Evolutionary conservation across 2,113 vertebrate genomes (phyloP).

Genomic region (Sisor rabdophorus): DNA sequence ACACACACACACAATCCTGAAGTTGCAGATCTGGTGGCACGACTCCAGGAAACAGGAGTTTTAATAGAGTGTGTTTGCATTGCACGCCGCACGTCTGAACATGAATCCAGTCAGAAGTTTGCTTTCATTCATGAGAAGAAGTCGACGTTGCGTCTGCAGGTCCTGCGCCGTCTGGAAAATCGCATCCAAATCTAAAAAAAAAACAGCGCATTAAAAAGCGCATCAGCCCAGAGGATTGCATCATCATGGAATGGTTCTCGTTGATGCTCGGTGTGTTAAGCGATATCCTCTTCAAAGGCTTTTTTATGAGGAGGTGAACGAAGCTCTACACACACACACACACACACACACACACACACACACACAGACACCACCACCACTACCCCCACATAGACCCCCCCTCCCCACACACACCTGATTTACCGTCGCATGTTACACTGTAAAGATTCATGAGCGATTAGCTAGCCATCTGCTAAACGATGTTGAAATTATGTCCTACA

Average conservation of each 20-base stretch:
- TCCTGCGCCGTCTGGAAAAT: neutral
- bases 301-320: neutral
- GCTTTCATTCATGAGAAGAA: constrained; percentile 46
- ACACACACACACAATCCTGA: constrained; percentile 24
- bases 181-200: neutral
- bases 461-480: constrained; percentile 65
- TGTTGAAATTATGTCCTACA: constrained; percentile 56
- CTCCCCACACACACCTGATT: constrained; percentile 63
- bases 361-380: constrained; percentile 7
- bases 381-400: too few species aligned
- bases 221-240: neutral
- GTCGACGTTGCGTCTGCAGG: neutral
- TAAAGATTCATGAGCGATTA: constrained; percentile 68
- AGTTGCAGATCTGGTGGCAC: constrained; percentile 47
- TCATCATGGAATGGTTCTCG: neutral
- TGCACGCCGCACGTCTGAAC: constrained; percentile 56
- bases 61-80: constrained; percentile 58
- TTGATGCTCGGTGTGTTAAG: neutral
- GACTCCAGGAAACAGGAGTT: constrained; percentile 52
- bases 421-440: constrained; percentile 59
- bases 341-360: neutral
- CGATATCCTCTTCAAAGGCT: neutral
- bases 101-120: constrained; percentile 46
- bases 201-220: neutral
- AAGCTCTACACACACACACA: neutral